A percentile compares a stretch with the other conserved stretches of the same genome.
Conservation (phyloP, 1,140 invertebrate genomes). For the Drosophila repleta region DNA sequence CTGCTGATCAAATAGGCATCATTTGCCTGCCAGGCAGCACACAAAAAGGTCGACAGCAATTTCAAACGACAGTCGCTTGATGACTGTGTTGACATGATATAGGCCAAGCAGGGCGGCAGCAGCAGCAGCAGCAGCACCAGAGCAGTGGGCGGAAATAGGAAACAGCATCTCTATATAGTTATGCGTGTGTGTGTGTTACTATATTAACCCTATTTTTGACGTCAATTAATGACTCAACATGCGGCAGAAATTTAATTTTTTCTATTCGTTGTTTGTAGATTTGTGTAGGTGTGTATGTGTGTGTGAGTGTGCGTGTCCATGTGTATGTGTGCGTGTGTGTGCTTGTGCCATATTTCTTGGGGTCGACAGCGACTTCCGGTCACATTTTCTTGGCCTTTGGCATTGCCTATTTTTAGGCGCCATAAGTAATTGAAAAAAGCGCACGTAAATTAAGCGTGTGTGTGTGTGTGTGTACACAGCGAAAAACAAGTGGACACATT, state of each 20-base stretch:
- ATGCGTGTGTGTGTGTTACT: conserved; percentile 8
- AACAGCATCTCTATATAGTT: conserved; percentile 45
- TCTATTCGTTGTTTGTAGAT: background rate
- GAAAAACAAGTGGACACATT: background rate
- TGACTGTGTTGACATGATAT: conserved; percentile 75
- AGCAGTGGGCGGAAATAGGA: background rate
- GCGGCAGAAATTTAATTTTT: conserved; percentile 51
- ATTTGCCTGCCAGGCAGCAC: conserved; percentile 67
- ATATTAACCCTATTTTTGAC: conserved; percentile 80
- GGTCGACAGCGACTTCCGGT: conserved; percentile 62
- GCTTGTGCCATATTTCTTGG: conserved; percentile 54
- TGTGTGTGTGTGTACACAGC: conserved; percentile 3
- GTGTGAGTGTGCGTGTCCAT: background rate
- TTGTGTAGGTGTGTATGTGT: background rate
- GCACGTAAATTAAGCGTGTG: conserved; percentile 20
- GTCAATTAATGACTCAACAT: conserved; percentile 73
- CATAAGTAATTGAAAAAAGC: conserved; percentile 48
- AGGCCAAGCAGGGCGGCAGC: conserved; percentile 7
- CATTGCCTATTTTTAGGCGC: conserved; percentile 71
- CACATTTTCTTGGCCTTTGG: conserved; percentile 50
- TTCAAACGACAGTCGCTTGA: conserved; percentile 75
- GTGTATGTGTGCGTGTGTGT: background rate
- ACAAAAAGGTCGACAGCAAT: conserved; percentile 68
- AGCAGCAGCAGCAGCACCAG: background rate
- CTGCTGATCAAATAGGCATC: conserved; percentile 78